Evolutionary conservation across 2,888 invertebrate species (phyloP), one percentile per base, ranked within the genome.

Genomic region (Stomorhina lunata): DNA sequence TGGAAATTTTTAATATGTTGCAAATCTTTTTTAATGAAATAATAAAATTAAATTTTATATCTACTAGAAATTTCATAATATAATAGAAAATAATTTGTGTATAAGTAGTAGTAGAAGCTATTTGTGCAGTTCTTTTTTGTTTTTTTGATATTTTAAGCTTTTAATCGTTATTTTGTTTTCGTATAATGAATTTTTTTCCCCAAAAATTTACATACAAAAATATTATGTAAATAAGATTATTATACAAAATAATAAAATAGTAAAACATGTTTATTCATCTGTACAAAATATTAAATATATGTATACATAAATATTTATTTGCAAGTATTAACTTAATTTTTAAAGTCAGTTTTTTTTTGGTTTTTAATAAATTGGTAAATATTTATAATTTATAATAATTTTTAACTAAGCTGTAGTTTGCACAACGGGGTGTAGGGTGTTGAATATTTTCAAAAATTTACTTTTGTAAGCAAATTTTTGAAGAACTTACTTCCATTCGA

Each of bases 111-210:
- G n/a, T n/a, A n/a, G n/a, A n/a, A n/a, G n/a, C n/a, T n/a, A n/a
- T n/a, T n/a, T n/a, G n/a, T n/a, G n/a, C n/a, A n/a, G n/a, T n/a
- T n/a, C n/a, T n/a, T n/a, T n/a, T n/a, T n/a, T n/a, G n/a, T n/a
- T n/a, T n/a, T n/a, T 45, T 45, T 45, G 7, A 17, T 29, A 59
- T 1, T 72, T 25, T 59, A 40, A 59, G 45, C 25, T 45, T 37
- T 48, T 72, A 37, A 61, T 61, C 72, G n/a, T n/a, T n/a, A n/a
- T 72, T 48, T 37, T 61, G 50, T 9, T 50, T 40, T 34, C 25
- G 17, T 15, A 61, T 12, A 59, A 15, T 20, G 34, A 29, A 22
- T n/a, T 45, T 15, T 22, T 40, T 32, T 5, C n/a, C 20, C n/a
- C 2, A 32, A 27, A 6, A 61, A 61, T 27, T 48, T 69, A 40